Conservation (phyloP, 2,888 invertebrate genomes). For the Omphaloscelis lunosa region DNA sequence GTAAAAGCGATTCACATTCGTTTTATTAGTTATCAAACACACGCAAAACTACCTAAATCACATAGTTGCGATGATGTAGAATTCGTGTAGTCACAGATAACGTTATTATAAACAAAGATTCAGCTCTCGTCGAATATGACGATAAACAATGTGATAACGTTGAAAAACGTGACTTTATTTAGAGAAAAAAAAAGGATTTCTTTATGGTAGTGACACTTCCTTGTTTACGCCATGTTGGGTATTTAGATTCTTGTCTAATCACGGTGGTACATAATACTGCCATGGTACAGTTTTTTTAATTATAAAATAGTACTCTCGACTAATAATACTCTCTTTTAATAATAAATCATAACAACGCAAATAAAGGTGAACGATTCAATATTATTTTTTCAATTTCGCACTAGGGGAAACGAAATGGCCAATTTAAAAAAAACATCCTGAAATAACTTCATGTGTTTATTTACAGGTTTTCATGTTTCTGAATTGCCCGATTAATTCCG, state of each 20-base stretch:
- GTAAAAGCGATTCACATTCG: not conserved
- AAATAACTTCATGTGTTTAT: not conserved
- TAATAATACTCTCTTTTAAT: not conserved
- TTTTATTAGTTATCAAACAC: slow-evolving; percentile 20
- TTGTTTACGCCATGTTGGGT: not conserved
- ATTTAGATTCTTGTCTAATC: not conserved
- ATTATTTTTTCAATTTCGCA: not conserved
- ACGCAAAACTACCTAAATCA: slow-evolving; percentile 13
- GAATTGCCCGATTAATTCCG: not conserved
- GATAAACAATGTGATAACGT: slow-evolving; percentile 20
- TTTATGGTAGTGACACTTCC: slow-evolving; percentile 43
- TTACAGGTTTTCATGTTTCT: not conserved
- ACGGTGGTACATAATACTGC: not conserved
- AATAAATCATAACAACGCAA: not conserved
- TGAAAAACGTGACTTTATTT: slow-evolving; percentile 29
- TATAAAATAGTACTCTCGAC: not conserved
- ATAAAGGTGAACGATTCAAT: not conserved
- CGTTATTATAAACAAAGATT: slow-evolving; percentile 37
- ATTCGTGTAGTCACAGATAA: slow-evolving; percentile 28
- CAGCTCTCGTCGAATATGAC: not conserved
- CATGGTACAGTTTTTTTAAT: not conserved
- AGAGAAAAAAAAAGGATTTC: slow-evolving; percentile 4
- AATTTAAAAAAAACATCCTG: not conserved
- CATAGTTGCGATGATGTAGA: slow-evolving; percentile 10
- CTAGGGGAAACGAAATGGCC: not conserved